phyloP scores from a whole-genome alignment of 1,140 invertebrate genomes.

The Onthophagus taurus region DNA sequence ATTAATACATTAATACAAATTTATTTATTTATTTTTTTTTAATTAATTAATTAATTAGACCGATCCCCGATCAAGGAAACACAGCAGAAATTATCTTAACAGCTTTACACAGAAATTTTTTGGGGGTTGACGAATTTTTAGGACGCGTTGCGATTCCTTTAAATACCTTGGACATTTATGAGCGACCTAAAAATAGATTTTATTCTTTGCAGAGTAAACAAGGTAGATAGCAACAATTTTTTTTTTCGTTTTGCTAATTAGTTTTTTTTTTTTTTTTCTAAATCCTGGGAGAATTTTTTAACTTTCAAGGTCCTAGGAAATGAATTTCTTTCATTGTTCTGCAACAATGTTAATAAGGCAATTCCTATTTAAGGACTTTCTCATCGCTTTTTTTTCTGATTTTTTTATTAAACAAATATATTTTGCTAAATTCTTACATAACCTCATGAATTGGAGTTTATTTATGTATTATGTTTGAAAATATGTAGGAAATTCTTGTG shows the following conservation, averaged over 20 bases:
- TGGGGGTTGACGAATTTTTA: conserved; percentile 90
- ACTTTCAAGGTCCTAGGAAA: conserved; percentile 1
- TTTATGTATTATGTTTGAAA: too few relatives aligned
- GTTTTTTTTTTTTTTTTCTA: not conserved
- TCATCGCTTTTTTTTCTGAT: too few relatives aligned
- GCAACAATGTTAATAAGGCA: too few relatives aligned
- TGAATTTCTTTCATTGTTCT: too few relatives aligned
- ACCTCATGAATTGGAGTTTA: too few relatives aligned
- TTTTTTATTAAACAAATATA: too few relatives aligned
- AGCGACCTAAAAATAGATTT: conserved; percentile 77
- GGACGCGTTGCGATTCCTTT: conserved; percentile 75
- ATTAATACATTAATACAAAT: conserved; percentile 5
- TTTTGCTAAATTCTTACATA: too few relatives aligned
- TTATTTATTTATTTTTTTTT: conserved; percentile 12
- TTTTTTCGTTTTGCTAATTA: too few relatives aligned
- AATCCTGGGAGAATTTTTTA: not conserved
- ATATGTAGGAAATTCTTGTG: too few relatives aligned
- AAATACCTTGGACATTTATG: conserved; percentile 81
- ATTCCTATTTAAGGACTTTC: too few relatives aligned
- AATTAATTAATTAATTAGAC: conserved; percentile 42
- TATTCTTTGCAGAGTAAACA: conserved; percentile 53
- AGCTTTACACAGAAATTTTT: conserved; percentile 76
- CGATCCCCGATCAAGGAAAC: conserved; percentile 79
- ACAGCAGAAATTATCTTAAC: conserved; percentile 77
- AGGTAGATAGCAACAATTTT: too few relatives aligned